A percentile compares a stretch with the other conserved stretches of the same genome.
Conservation (phyloP, 1,140 invertebrate species). For the Rhizoglyphus robini region DNA sequence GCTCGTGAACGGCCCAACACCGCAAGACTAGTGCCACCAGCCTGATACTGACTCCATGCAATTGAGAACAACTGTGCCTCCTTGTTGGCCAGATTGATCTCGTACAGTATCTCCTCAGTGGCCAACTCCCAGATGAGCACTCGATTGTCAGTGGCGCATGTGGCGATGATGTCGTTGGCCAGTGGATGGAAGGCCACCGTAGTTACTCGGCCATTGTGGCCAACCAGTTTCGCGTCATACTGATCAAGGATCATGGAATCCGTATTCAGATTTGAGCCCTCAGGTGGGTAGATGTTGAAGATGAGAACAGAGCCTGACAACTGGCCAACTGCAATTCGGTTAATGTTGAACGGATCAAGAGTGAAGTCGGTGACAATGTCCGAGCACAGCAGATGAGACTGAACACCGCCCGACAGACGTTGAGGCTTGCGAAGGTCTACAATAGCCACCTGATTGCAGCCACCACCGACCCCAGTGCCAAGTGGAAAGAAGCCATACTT, state of each 20-base stretch:
- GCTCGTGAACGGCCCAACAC: slow-evolving; percentile 79
- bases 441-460: slow-evolving; percentile 74
- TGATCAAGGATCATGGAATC: slow-evolving; percentile 34
- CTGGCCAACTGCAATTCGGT: slow-evolving; percentile 64
- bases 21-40: slow-evolving; percentile 61
- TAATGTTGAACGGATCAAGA: slow-evolving; percentile 78
- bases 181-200: slow-evolving; percentile 78
- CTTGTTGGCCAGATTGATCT: slow-evolving; percentile 21
- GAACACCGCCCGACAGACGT: slow-evolving; percentile 58
- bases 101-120: slow-evolving; percentile 24
- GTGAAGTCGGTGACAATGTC: slow-evolving; percentile 77
- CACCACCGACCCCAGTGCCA: slow-evolving; percentile 64
- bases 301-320: slow-evolving; percentile 76
- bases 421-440: slow-evolving; percentile 50
- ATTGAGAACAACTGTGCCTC: slow-evolving; percentile 58
- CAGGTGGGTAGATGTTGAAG: slow-evolving; percentile 56
- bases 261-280: slow-evolving; percentile 47
- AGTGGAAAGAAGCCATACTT: slow-evolving; percentile 70
- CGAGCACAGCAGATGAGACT: slow-evolving; percentile 71
- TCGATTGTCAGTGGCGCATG: slow-evolving; percentile 73
- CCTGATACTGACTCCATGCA: slow-evolving; percentile 58
- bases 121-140: slow-evolving; percentile 63
- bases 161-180: slow-evolving; percentile 64
- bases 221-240: slow-evolving; percentile 42
- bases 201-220: slow-evolving; percentile 79